A percentile compares a stretch with the other conserved stretches of the same genome.
These are phyloP conservation scores for Saxidomus purpurata DNA, from an alignment of 1,140 invertebrate species.

Conservation along the genomic window DNA sequence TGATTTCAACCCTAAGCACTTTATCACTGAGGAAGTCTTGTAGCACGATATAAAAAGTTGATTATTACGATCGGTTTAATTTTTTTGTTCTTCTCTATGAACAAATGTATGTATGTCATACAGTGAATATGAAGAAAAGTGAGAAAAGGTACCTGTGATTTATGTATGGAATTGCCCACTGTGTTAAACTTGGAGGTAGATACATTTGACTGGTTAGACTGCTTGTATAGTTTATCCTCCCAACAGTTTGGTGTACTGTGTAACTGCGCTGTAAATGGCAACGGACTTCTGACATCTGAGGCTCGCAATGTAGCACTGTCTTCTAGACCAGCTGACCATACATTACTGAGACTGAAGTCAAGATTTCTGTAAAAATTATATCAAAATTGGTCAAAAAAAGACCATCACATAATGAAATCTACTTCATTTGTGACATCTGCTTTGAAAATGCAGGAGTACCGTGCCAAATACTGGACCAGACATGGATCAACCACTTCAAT, in stretches of 20 bases:
- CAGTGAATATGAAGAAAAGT: too few species aligned
- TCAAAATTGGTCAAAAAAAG: not conserved
- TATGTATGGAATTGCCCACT: not conserved
- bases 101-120: too few species aligned
- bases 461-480: too few species aligned
- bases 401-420: too few species aligned
- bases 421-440: too few species aligned
- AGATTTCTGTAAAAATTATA: slow-evolving; percentile 29
- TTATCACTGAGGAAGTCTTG: too few species aligned
- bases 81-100: too few species aligned
- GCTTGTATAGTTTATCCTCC: slow-evolving; percentile 52
- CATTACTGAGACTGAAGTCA: slow-evolving; percentile 47
- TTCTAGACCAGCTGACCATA: slow-evolving; percentile 56
- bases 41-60: too few species aligned
- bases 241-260: slow-evolving; percentile 66
- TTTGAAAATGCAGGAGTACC: too few species aligned
- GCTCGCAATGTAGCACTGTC: slow-evolving; percentile 40
- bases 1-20: too few species aligned
- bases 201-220: not conserved
- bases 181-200: not conserved
- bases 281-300: slow-evolving; percentile 50
- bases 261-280: slow-evolving; percentile 49
- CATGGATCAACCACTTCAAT: too few species aligned
- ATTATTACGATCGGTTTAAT: too few species aligned
- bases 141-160: not conserved